Conservation (phyloP, 2,797 vertebrate genomes). For the Rhyacichthys aspro region DNA sequence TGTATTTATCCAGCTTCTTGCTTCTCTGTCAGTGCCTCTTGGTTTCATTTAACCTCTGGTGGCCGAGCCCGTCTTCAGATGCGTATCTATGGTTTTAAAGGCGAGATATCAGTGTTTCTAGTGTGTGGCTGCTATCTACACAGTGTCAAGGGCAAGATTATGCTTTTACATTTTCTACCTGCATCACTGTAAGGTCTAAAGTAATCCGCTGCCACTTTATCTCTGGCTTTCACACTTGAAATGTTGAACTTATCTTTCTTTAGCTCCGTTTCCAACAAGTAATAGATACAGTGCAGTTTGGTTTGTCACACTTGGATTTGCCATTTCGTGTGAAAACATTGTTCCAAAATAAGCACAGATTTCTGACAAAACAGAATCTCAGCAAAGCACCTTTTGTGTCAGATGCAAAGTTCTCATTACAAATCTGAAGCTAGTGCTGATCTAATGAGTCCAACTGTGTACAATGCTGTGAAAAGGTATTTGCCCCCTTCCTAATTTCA, state of each 20-base stretch:
- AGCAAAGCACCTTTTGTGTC: too few relatives aligned
- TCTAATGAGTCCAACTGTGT: too few relatives aligned
- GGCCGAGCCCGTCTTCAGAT: slow-evolving; percentile 9
- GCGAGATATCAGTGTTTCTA: not conserved
- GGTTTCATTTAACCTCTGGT: slow-evolving; percentile 18
- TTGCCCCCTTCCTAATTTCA: too few relatives aligned
- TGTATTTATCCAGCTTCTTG: not conserved
- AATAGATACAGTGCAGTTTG: too few relatives aligned
- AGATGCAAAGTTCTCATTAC: slow-evolving; percentile 15
- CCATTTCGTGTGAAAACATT: too few relatives aligned
- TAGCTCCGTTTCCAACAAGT: not conserved
- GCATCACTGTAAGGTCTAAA: slow-evolving; percentile 12
- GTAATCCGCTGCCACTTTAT: slow-evolving; percentile 36
- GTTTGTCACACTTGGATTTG: too few relatives aligned
- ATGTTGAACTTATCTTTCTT: slow-evolving; percentile 24
- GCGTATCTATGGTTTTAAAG: slow-evolving; percentile 9
- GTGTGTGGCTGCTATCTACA: slow-evolving; percentile 7
- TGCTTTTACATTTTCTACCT: slow-evolving; percentile 21
- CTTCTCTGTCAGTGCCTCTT: slow-evolving; percentile 1
- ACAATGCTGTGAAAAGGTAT: too few relatives aligned
- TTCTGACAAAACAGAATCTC: too few relatives aligned
- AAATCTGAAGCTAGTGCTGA: not conserved
- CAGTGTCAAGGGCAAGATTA: slow-evolving; percentile 15
- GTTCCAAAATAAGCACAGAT: too few relatives aligned
- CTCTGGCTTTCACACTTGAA: slow-evolving; percentile 26